Conservation (phyloP, 2,888 invertebrate species). For the Rambutsinella grinnellia region DNA sequence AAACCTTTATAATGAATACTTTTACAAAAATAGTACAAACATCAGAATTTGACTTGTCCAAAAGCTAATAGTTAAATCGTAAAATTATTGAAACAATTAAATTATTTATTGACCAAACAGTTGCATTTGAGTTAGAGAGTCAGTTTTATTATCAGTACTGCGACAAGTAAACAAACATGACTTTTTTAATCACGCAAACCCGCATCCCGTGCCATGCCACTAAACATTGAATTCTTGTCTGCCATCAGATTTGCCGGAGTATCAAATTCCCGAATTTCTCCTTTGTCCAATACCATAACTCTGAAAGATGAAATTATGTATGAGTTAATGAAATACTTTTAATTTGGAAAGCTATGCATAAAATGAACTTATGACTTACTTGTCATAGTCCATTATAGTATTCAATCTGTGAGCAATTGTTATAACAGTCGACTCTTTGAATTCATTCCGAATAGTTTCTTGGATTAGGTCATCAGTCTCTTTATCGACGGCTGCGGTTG, state of each 20-base stretch:
- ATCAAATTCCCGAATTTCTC: constrained; percentile 70
- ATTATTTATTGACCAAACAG: too few relatives aligned
- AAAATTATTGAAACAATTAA: too few relatives aligned
- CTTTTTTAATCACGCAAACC: constrained; percentile 67
- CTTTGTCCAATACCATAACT: constrained; percentile 70
- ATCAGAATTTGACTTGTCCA: too few relatives aligned
- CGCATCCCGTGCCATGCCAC: constrained; percentile 72
- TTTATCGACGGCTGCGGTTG: constrained; percentile 72
- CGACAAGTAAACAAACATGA: background rate
- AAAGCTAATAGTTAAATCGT: too few relatives aligned
- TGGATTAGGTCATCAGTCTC: constrained; percentile 73
- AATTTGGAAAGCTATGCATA: background rate
- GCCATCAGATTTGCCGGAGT: constrained; percentile 68
- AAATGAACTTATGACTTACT: constrained; percentile 68
- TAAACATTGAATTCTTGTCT: constrained; percentile 70
- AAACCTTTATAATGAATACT: too few relatives aligned
- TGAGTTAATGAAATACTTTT: background rate
- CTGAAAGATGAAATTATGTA: constrained; percentile 59
- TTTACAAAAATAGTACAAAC: too few relatives aligned
- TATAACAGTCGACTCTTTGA: constrained; percentile 87
- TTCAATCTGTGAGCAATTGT: constrained; percentile 94
- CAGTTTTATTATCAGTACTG: too few relatives aligned
- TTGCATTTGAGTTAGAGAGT: too few relatives aligned
- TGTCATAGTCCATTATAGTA: constrained; percentile 90
- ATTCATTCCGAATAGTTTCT: constrained; percentile 88